Evolutionary conservation across 2,888 invertebrate species (phyloP).

Genomic region (Exephanes ischioxanthus): DNA sequence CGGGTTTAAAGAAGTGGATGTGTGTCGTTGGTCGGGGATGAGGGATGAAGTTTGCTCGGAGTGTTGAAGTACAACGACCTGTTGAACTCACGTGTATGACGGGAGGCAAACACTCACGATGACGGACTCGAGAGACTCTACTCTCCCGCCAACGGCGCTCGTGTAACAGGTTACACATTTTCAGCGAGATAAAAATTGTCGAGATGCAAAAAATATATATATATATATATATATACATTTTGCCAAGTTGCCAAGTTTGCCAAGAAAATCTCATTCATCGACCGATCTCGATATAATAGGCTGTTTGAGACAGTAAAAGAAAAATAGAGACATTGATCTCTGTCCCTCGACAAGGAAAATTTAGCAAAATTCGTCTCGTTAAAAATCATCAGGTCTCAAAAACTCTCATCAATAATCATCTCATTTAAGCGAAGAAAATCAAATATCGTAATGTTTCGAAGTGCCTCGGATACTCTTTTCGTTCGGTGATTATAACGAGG

Average conservation of each 20-base stretch:
- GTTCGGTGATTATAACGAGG: constrained; percentile 46
- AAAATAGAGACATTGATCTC: background rate
- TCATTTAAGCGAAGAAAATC: background rate
- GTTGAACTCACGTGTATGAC: constrained; percentile 39
- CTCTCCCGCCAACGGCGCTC: background rate
- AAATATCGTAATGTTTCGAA: background rate
- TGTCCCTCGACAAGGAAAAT: background rate
- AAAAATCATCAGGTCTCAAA: background rate
- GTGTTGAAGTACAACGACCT: constrained; percentile 27
- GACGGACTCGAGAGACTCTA: constrained; percentile 18
- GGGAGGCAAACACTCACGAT: constrained; percentile 14
- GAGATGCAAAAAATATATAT: background rate
- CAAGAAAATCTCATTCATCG: background rate
- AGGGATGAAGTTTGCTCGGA: constrained; percentile 47
- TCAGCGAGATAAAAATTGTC: background rate
- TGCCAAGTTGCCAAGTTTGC: too few relatives aligned
- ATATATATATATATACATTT: too few relatives aligned
- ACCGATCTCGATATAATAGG: background rate
- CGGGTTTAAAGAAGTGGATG: background rate
- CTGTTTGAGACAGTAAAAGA: background rate
- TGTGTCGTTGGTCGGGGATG: background rate
- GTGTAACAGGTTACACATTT: constrained; percentile 13
- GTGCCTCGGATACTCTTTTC: background rate
- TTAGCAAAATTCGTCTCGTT: background rate
- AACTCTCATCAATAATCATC: background rate